Evolutionary conservation across 2,888 invertebrate species (phyloP), one percentile per base, ranked within the genome.

Genomic region (Villa cingulata): DNA sequence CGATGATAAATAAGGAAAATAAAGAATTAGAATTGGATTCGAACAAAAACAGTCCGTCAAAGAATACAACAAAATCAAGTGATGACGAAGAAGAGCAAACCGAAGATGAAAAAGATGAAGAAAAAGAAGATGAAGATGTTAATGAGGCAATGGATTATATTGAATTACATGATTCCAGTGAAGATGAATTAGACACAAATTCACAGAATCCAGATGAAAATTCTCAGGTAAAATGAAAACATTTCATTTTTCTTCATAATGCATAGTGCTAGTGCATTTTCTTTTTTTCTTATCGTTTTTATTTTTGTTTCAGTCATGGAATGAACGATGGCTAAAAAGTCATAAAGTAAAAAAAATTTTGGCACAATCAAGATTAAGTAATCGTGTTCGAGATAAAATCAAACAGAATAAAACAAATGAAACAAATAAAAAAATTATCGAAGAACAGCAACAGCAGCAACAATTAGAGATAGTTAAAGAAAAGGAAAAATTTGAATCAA

Each of bases 351-450:
- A 72, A 57, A 73, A 64, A 55, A 76, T 78, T 2, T 58, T 78
- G 17, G 72, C 70, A 0, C 71, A 73, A 1, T 71, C 78, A 0
- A 73, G 73, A 40, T 68, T 78, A 39, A 64, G 76, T 1, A 79
- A 78, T 53, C 75, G 76, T 17, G 62, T 78, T n/a, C 66, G 79
- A 50, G 76, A 76, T 55, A 77, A 77, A 58, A 75, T 77, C 53
- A 72, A 72, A 60, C 72, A 63, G 53, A 60, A 62, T 1, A 66
- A 63, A 50, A 63, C 60, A 50, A 51, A 57, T 15, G 47, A 43
- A 14, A 57, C 51, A 41, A n/a, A n/a, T n/a, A n/a, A n/a, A n/a
- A 43, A 49, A 38, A 50, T 48, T 16, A 50, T 51, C 10, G 54
- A 49, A 43, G 57, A 54, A 39, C 55, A 51, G 37, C 46, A 49